These are phyloP conservation scores for Brachypodius melanocephalos DNA, from an alignment of 2,113 vertebrate genomes.

Conservation along the genomic window DNA sequence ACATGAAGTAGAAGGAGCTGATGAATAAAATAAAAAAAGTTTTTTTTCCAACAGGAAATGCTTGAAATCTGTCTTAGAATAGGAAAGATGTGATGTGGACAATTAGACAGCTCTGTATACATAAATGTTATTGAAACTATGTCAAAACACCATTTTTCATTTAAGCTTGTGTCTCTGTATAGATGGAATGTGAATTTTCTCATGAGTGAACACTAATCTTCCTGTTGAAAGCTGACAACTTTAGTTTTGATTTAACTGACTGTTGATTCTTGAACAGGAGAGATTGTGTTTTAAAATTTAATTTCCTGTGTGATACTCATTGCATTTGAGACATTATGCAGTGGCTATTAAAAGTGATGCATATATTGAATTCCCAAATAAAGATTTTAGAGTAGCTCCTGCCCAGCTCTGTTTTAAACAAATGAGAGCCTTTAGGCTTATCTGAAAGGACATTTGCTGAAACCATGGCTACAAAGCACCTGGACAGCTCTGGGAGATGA, in stretches of 20 bases:
- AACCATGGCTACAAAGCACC: background rate
- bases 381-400: background rate
- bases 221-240: background rate
- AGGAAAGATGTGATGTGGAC: background rate
- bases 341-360: slow-evolving; percentile 38
- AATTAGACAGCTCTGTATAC: background rate
- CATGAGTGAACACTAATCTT: background rate
- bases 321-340: slow-evolving; percentile 35
- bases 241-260: background rate
- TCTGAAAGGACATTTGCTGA: background rate
- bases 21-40: background rate
- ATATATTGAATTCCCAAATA: background rate
- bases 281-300: slow-evolving; percentile 11
- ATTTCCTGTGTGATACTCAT: slow-evolving; percentile 54
- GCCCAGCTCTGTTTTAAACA: background rate
- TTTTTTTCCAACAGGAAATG: background rate
- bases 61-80: background rate
- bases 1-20: background rate
- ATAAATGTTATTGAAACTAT: background rate
- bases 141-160: background rate
- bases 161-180: background rate
- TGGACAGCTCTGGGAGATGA: background rate
- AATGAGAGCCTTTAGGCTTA: background rate
- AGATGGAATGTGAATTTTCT: background rate
- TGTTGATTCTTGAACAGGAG: background rate